Base-by-base conservation (phyloP, 2,113 vertebrate genomes). In the Calidris pygmaea region DNA sequence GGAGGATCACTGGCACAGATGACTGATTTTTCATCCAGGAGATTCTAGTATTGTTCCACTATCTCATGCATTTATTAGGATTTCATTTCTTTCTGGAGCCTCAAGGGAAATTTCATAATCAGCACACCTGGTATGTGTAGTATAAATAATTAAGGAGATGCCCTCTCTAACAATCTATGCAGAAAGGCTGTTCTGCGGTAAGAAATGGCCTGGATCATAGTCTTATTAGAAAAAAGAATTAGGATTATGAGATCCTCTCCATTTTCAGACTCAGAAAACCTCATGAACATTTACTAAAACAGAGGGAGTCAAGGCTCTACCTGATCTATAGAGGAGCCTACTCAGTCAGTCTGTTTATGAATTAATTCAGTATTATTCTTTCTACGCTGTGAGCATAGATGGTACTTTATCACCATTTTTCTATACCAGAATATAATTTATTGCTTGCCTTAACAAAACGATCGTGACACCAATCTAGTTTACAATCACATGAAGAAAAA, bases 1-100 rank as follows among this genome's bases (percentile, higher is more conserved):
- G 74, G 55, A 94, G 85, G 60, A 88, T 92, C 72, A 63, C 67
- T 67, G 67, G 58, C 90, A 92, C 6, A 21, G 82, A 74, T 71
- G 85, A 79, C 72, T 94, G 90, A 90, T 90, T 96, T 96, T 88
- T 84, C 92, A 90, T 95, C 88, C 92, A 90, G 90, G 63, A 90
- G 75, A 90, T 86, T 96, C 90, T 59, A 97, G 85, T 60, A 80
- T 67, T 90, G 75, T 90, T 95, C 72, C 65, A 71, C 75, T 77
- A 43, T 84, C 95, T 92, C 88, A 76, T 88, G 78, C 85, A 80
- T 94, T 94, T 96, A 87, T 82, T 95, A 94, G 93, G 90, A 96
- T 93, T 95, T 95, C 95, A 95, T 96, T 96, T 97, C 68, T 90
- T 93, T 95, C 85, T 92, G 76, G 32, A 89, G 79, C 93, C 95